phyloP scores from a whole-genome alignment of 2,888 invertebrate genomes.

The Acholoe squamosa region DNA sequence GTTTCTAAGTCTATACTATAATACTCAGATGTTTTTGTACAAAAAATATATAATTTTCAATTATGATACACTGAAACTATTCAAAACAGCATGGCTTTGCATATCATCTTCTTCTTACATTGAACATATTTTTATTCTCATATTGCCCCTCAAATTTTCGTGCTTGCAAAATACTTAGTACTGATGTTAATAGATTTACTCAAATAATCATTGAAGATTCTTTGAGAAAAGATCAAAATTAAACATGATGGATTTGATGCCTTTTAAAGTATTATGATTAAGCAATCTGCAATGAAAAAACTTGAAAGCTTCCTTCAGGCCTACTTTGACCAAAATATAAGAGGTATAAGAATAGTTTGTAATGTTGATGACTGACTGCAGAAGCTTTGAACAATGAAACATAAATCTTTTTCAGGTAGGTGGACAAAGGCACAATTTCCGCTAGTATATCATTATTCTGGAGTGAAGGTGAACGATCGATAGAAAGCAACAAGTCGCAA shows the following conservation, averaged over 20 bases:
- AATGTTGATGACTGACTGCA: background rate
- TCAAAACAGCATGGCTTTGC: conserved; percentile 4
- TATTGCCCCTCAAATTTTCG: too few species aligned
- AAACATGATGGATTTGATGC: too few species aligned
- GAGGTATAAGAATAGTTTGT: conserved; percentile 48
- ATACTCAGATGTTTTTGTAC: background rate
- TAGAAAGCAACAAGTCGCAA: background rate
- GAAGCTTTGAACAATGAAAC: background rate
- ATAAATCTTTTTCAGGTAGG: background rate
- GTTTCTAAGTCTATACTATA: conserved; percentile 1
- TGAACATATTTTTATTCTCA: background rate
- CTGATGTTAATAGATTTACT: too few species aligned
- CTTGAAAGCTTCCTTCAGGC: background rate
- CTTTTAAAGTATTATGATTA: too few species aligned
- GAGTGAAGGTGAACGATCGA: background rate
- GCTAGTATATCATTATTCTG: background rate
- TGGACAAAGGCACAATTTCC: conserved; percentile 5
- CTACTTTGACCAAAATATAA: background rate
- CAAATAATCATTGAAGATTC: background rate
- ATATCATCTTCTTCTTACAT: background rate
- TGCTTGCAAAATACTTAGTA: too few species aligned
- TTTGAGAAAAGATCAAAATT: background rate
- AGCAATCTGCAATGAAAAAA: background rate
- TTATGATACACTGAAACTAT: background rate
- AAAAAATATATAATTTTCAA: conserved; percentile 48